phyloP scores from a whole-genome alignment of 2,113 vertebrate species.

The Paradoxurus hermaphroditus region DNA sequence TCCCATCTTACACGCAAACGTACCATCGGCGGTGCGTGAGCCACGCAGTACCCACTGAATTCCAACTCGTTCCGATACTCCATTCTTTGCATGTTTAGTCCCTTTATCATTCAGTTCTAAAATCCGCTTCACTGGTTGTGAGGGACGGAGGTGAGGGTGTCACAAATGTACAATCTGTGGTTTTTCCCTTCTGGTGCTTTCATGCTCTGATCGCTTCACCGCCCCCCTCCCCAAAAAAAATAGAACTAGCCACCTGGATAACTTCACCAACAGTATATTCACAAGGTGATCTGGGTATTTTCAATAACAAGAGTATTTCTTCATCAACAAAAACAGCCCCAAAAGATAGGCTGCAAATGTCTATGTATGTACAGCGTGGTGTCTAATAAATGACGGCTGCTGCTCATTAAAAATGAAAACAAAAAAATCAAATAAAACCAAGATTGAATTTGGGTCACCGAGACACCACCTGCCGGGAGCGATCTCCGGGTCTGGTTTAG shows the following conservation, averaged over 20 bases:
- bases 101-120: neutral
- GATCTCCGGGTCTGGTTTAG: neutral
- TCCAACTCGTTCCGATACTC: neutral
- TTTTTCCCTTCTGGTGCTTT: neutral
- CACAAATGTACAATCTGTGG: neutral
- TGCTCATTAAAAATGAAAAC: neutral
- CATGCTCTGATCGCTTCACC: neutral
- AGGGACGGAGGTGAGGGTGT: rapidly evolving
- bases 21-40: neutral
- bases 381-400: neutral
- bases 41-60: neutral
- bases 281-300: neutral
- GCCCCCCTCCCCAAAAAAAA: neutral
- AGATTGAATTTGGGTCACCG: neutral
- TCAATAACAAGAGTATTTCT: neutral
- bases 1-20: neutral
- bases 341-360: neutral
- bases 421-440: neutral
- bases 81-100: neutral
- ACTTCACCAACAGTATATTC: neutral
- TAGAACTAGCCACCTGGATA: neutral
- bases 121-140: neutral
- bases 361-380: neutral
- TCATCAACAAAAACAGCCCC: neutral
- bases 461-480: neutral